Percentiles rank a stretch among this genome's conserved stretches.
Conservation (phyloP, 1,140 invertebrate genomes). For the Calephelis nemesis region DNA sequence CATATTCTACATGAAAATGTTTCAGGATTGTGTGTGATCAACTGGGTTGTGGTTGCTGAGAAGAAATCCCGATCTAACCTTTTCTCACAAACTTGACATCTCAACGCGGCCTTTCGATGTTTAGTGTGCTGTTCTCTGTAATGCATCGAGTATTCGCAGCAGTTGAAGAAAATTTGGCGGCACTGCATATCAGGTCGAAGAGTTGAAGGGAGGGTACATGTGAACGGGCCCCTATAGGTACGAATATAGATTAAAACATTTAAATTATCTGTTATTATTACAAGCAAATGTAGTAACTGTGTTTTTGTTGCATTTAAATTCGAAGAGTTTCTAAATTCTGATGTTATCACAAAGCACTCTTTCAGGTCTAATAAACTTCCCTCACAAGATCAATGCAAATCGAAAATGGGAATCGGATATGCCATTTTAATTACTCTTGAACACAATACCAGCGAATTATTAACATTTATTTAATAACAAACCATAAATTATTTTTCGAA, state of each 20-base stretch:
- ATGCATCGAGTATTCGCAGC: constrained; percentile 73
- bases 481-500: no score
- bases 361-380: no score
- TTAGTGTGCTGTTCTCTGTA: constrained; percentile 73
- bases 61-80: constrained; percentile 56
- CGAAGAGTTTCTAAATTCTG: no score
- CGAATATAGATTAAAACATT: not conserved
- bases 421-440: no score
- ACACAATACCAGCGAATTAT: no score
- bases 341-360: no score
- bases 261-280: no score
- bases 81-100: constrained; percentile 76
- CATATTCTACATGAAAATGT: constrained; percentile 65
- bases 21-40: constrained; percentile 27
- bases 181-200: constrained; percentile 56
- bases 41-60: constrained; percentile 26
- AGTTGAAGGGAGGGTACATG: constrained; percentile 56
- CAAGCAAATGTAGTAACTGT: no score
- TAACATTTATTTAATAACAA: no score
- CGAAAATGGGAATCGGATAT: no score
- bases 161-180: constrained; percentile 66
- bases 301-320: no score
- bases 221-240: constrained; percentile 64
- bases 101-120: constrained; percentile 58
- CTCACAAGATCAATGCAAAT: no score